These are phyloP conservation scores for Diaphora mendica DNA, from an alignment of 2,888 invertebrate species.

Conservation along the genomic window DNA sequence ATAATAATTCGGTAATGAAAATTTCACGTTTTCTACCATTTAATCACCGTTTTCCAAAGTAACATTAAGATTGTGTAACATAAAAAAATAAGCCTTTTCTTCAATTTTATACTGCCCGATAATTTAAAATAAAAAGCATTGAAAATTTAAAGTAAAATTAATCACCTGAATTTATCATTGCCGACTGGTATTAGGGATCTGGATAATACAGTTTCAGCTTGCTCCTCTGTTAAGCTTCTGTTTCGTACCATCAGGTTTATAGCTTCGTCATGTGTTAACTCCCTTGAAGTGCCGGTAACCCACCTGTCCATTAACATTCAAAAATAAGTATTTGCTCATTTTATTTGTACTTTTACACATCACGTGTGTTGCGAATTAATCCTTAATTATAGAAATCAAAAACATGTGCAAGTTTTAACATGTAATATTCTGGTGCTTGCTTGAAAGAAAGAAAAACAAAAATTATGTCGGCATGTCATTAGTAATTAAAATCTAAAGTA, in stretches of 20 bases:
- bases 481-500: too few relatives aligned
- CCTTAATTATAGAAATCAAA: too few relatives aligned
- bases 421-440: too few relatives aligned
- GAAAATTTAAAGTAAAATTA: background rate
- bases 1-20: too few relatives aligned
- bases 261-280: conserved; percentile 67
- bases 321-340: background rate
- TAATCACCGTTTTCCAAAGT: too few relatives aligned
- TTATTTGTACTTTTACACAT: too few relatives aligned
- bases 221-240: conserved; percentile 75
- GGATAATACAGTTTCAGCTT: conserved; percentile 79
- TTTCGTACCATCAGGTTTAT: conserved; percentile 71
- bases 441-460: too few relatives aligned
- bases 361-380: too few relatives aligned
- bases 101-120: background rate
- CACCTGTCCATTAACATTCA: conserved; percentile 48
- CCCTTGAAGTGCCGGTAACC: conserved; percentile 48
- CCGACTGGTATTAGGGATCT: conserved; percentile 75
- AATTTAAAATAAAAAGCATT: background rate
- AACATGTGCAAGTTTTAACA: too few relatives aligned
- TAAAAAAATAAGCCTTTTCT: background rate
- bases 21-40: too few relatives aligned
- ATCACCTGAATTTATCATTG: conserved; percentile 74
- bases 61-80: too few relatives aligned
- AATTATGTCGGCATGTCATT: too few relatives aligned